phyloP scores from a whole-genome alignment of 2,797 vertebrate genomes.

The Etheostoma nigrum region DNA sequence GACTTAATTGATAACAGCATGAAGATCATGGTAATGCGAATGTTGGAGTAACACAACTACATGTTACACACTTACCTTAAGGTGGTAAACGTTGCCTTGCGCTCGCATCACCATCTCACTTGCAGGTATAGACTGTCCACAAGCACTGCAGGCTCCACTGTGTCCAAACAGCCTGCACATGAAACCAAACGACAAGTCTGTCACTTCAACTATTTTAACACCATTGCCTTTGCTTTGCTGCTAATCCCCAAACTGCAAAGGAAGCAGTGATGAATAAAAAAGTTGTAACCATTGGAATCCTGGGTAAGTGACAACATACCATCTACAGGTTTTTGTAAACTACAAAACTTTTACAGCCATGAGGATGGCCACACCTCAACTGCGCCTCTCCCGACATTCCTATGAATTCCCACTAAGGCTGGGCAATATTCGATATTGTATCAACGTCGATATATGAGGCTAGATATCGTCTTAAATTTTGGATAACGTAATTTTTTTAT shows the following conservation, averaged over 20 bases:
- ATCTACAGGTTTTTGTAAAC: background rate
- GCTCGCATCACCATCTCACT: slow-evolving; percentile 90
- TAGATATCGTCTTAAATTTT: too few species aligned
- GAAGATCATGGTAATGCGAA: background rate
- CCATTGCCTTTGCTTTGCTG: background rate
- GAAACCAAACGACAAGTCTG: background rate
- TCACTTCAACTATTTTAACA: background rate
- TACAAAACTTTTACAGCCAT: background rate
- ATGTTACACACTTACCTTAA: slow-evolving; percentile 79
- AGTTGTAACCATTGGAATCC: background rate
- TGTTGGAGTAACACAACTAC: too few species aligned
- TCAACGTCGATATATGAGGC: too few species aligned
- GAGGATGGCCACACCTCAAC: too few species aligned
- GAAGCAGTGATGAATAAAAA: background rate
- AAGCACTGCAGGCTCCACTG: slow-evolving; percentile 87
- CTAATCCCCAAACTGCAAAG: background rate
- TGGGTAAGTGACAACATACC: background rate
- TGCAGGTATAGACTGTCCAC: slow-evolving; percentile 87
- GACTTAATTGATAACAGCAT: background rate
- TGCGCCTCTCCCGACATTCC: too few species aligned
- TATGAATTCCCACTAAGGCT: too few species aligned
- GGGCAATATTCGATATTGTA: too few species aligned
- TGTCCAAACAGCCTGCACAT: slow-evolving; percentile 85
- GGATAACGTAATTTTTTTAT: too few species aligned
- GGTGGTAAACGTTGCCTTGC: slow-evolving; percentile 87